Base-by-base conservation (phyloP, 2,888 invertebrate species). In the Cephus rjabovi region DNA sequence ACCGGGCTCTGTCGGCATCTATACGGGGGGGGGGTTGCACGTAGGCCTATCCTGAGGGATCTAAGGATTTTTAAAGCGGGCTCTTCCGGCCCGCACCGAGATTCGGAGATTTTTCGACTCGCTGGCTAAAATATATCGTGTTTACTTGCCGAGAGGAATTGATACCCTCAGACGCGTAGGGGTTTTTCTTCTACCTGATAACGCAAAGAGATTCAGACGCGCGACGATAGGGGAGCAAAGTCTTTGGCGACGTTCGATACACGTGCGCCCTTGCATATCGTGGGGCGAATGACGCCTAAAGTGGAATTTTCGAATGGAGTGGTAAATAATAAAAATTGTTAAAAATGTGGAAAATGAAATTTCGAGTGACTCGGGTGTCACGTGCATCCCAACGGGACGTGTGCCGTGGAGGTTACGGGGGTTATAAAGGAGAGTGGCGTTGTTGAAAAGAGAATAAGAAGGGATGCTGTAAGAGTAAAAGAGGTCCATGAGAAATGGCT, bases 331-430 rank as follows among this genome's bases (percentile, higher is more conserved):
- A 9, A 56, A 56, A 56, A 23, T 23, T 56, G 23, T 9, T 56
- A 56, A 56, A 56, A 56, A 23, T 56, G 56, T 23, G 56, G 23
- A 23, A 56, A 56, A 56, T 56, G 23, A 15, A 23, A 9, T 56
- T 56, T 56, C 56, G 23, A 56, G 23, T 23, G 23, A 23, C 23
- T 56, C 6, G 56, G 81, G 83, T 81, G 83, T 83, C 82, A 82
- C 77, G 75, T 80, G 78, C 76, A 77, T 77, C 71, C 83, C 84
- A 87, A 86, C 86, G 80, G 77, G 81, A 79, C 83, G 85, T 83
- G 84, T 84, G 84, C 81, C 82, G 83, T 76, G 35, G 75, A 12
- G 12, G 81, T 80, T 79, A 82, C 83, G 80, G 83, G 85, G 84
- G 82, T 83, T 83, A 85, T 76, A 81, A 79, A 34, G 75, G 75